phyloP scores from a whole-genome alignment of 2,797 vertebrate genomes.

The Streptopelia turtur region DNA sequence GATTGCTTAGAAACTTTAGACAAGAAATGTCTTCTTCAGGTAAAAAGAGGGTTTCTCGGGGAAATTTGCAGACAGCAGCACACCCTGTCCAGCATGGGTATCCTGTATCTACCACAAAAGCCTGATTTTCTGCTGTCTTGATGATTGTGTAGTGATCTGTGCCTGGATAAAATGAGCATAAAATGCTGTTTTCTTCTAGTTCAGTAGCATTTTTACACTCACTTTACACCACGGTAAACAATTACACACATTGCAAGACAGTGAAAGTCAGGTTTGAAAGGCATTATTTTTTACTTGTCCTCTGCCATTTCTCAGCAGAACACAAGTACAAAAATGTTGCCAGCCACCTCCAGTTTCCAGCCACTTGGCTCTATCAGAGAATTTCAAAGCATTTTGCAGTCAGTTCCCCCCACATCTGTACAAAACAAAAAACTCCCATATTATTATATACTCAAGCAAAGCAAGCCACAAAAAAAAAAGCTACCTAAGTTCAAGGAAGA shows the following conservation, averaged over 20 bases:
- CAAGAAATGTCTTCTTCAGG: accelerated
- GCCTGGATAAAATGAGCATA: slow-evolving; percentile 38
- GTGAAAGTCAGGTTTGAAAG: background rate
- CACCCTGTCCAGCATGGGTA: background rate
- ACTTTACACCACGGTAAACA: background rate
- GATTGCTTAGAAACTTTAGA: background rate
- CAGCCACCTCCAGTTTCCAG: background rate
- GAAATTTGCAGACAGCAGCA: background rate
- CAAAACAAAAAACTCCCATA: background rate
- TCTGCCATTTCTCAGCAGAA: background rate
- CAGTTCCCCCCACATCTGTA: background rate
- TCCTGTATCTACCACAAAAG: background rate
- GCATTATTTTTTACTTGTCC: background rate
- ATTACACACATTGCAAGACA: slow-evolving; percentile 36
- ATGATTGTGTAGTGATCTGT: background rate
- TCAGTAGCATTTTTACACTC: slow-evolving; percentile 32
- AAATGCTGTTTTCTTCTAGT: slow-evolving; percentile 35
- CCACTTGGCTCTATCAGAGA: background rate
- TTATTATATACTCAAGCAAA: background rate
- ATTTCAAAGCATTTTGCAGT: background rate
- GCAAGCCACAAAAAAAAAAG: background rate
- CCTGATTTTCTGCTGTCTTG: background rate
- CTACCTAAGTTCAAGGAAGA: background rate
- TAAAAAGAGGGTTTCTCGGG: background rate
- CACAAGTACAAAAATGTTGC: background rate